Evolutionary conservation across 53 echinoderm and acorn worm genomes (phyloP).

Genomic region (Actinopyga echinites): DNA sequence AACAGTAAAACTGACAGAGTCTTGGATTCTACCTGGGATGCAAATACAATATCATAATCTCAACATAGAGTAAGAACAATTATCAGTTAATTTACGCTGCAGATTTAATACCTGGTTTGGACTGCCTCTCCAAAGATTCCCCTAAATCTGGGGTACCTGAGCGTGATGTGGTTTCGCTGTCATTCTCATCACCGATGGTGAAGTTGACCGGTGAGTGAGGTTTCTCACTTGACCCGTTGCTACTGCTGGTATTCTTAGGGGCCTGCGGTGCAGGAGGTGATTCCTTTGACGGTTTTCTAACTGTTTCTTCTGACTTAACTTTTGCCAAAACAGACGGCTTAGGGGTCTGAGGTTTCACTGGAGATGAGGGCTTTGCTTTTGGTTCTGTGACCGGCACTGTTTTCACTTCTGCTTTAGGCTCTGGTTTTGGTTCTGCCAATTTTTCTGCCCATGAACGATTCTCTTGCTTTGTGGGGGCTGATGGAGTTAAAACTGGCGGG

Average conservation of each 20-base stretch:
- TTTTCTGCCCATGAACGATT: slow-evolving; percentile 9
- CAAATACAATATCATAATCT: too few relatives aligned
- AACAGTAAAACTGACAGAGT: too few relatives aligned
- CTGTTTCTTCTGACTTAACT: slow-evolving; percentile 3
- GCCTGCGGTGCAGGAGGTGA: not conserved
- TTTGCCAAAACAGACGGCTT: slow-evolving; percentile 25
- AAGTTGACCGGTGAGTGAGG: slow-evolving; percentile 69
- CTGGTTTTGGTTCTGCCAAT: not conserved
- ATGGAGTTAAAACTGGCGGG: not conserved
- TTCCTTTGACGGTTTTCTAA: not conserved
- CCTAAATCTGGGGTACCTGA: not conserved
- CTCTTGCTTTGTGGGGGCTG: not conserved
- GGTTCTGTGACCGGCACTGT: slow-evolving; percentile 44
- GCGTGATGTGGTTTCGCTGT: not conserved
- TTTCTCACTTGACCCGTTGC: slow-evolving; percentile 3
- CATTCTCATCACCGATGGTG: slow-evolving; percentile 84
- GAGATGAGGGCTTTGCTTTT: slow-evolving; percentile 44
- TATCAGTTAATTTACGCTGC: too few relatives aligned
- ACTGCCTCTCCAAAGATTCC: not conserved
- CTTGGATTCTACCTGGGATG: too few relatives aligned
- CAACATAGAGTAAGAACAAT: too few relatives aligned
- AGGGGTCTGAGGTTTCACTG: slow-evolving; percentile 32
- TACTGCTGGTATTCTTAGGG: slow-evolving; percentile 14
- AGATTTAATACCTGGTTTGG: not conserved
- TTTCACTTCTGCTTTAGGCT: not conserved